Percentiles rank a stretch among this genome's conserved stretches.
These are phyloP conservation scores for Napeogenes inachia DNA, from an alignment of 2,888 invertebrate species.

Conservation along the genomic window DNA sequence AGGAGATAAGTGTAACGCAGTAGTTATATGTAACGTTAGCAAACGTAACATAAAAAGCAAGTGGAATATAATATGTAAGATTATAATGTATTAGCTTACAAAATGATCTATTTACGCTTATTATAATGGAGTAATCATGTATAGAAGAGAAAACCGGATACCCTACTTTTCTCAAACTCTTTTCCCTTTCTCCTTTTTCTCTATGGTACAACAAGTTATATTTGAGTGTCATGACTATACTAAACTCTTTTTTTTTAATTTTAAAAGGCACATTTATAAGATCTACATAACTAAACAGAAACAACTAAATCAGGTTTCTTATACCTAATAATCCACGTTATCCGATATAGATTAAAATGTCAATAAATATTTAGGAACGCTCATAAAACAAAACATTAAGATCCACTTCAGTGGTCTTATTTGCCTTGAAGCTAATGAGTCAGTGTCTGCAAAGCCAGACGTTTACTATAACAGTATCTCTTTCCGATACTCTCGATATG, in stretches of 20 bases:
- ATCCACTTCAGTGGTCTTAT: slow-evolving; percentile 15
- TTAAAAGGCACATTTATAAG: too few relatives aligned
- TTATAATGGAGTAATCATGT: too few relatives aligned
- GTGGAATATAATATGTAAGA: slow-evolving; percentile 17
- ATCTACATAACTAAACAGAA: too few relatives aligned
- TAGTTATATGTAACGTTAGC: slow-evolving; percentile 1
- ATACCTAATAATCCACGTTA: too few relatives aligned
- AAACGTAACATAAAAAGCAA: slow-evolving; percentile 9
- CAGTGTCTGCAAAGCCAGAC: slow-evolving; percentile 56
- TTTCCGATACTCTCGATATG: slow-evolving; percentile 13
- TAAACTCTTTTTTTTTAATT: too few relatives aligned
- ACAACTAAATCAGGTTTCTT: neutral
- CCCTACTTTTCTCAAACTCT: too few relatives aligned
- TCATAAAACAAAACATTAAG: slow-evolving; percentile 17
- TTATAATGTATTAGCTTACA: slow-evolving; percentile 9
- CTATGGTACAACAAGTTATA: too few relatives aligned
- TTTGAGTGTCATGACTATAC: too few relatives aligned
- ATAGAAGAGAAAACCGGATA: too few relatives aligned
- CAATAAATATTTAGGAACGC: neutral
- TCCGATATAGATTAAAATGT: too few relatives aligned
- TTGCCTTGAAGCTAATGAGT: slow-evolving; percentile 46
- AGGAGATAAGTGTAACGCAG: slow-evolving; percentile 5
- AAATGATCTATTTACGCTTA: too few relatives aligned
- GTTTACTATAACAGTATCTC: slow-evolving; percentile 31
- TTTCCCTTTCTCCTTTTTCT: too few relatives aligned